Base-by-base conservation (phyloP, 2,113 vertebrate species). In the Emydocephalus ijimae region DNA sequence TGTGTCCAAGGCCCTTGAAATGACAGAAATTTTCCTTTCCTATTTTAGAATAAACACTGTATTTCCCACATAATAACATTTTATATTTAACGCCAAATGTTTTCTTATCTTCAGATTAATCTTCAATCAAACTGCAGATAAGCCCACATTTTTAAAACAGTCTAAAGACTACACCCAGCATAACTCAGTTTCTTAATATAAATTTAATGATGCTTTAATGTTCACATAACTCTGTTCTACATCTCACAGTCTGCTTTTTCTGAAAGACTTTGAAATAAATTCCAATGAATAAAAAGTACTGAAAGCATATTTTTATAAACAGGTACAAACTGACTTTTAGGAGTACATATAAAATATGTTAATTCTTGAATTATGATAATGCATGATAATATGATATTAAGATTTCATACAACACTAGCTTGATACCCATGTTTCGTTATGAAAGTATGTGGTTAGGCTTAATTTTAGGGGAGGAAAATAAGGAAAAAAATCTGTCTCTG, bases 41-140 rank as follows among this genome's bases (percentile, higher is more conserved):
- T 34, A 34, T 34, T 74, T 74, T 93, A 95, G 81, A 45, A 92
- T 93, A 93, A 94, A 89, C 85, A 23, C n/a, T 93, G 14, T 14
- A 43, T 45, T 3, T 34, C 18, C 87, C 21, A 14, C 15, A 85
- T 90, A 81, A 26, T 59, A 91, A 94, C 95, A 94, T 69, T 0
- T 54, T 89, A 91, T 50, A 18, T 10, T 39, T 89, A 88, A 54
- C 55, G 69, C 86, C 29, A 23, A 94, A 9, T 52, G 21, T 92
- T 64, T 43, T 43, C 91, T 55, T 92, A 1, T 89, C n/a, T 12
- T 2, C 9, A 10, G 95, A 56, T 91, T 74, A 55, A 18, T 54
- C 45, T 43, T 43, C 23, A 61, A 3, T 45, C 39, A 92, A 95
- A 93, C 85, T 4, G 61, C 91, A 91, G 26, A 88, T 88, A 91